Conservation (phyloP, 1,140 invertebrate genomes). For the Drosophila subpulchrella region DNA sequence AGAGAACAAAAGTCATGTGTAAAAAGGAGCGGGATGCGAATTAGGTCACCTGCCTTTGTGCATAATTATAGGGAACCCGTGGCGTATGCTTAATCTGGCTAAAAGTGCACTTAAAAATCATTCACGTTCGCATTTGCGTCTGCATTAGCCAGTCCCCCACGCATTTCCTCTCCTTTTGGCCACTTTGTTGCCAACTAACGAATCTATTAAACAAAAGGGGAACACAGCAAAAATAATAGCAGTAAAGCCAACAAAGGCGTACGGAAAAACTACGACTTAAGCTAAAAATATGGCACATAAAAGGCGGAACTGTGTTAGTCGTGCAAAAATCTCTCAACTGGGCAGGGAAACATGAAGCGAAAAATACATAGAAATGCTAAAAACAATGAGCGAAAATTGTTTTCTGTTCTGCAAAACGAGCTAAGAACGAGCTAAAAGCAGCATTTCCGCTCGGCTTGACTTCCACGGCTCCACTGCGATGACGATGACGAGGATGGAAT, state of each 20-base stretch:
- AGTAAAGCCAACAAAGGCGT: slow-evolving; percentile 23
- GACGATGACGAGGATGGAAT: slow-evolving; percentile 5
- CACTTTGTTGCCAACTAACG: slow-evolving; percentile 68
- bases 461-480: slow-evolving; percentile 49
- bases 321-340: slow-evolving; percentile 60
- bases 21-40: slow-evolving; percentile 1
- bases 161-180: slow-evolving; percentile 12
- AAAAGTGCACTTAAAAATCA: slow-evolving; percentile 74
- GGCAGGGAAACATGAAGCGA: slow-evolving; percentile 20
- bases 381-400: slow-evolving; percentile 30
- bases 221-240: slow-evolving; percentile 43
- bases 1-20: slow-evolving; percentile 29
- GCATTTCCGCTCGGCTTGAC: slow-evolving; percentile 80
- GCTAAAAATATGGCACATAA: slow-evolving; percentile 66
- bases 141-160: slow-evolving; percentile 43
- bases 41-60: slow-evolving; percentile 27
- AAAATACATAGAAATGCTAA: slow-evolving; percentile 43
- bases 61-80: slow-evolving; percentile 25
- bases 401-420: slow-evolving; percentile 59
- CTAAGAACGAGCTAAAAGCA: slow-evolving; percentile 80
- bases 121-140: slow-evolving; percentile 60
- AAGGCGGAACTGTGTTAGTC: slow-evolving; percentile 72
- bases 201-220: slow-evolving; percentile 65
- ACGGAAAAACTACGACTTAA: slow-evolving; percentile 27
- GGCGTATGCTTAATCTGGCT: slow-evolving; percentile 74